Evolutionary conservation across 2,888 invertebrate genomes (phyloP).

Genomic region (Apamea crenata): DNA sequence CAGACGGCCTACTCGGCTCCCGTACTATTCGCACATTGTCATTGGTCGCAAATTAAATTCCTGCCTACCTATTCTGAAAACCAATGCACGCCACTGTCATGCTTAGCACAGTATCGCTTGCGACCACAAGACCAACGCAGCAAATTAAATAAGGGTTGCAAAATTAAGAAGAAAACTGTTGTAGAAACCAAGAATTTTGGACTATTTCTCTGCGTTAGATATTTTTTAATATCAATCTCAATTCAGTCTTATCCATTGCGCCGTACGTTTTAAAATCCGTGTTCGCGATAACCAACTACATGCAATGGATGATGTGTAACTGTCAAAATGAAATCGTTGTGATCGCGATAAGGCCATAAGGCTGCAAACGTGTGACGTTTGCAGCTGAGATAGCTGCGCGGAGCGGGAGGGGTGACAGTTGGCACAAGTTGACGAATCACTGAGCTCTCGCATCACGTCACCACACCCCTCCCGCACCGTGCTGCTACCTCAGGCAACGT

Average conservation of each 20-base stretch:
- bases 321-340: background rate
- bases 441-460: too few species aligned
- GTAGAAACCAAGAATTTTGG: background rate
- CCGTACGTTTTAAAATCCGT: background rate
- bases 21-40: too few species aligned
- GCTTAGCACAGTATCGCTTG: background rate
- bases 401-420: too few species aligned
- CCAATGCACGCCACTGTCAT: too few species aligned
- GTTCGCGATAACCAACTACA: background rate
- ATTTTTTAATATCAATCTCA: background rate
- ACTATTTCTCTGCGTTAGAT: background rate
- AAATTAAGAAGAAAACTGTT: slow-evolving; percentile 18
- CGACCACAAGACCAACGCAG: too few species aligned
- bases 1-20: too few species aligned
- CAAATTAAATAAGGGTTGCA: slow-evolving; percentile 20
- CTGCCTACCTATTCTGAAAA: too few species aligned
- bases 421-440: too few species aligned
- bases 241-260: background rate
- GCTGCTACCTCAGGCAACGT: too few species aligned
- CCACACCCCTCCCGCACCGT: too few species aligned
- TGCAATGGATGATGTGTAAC: background rate
- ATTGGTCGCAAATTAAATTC: too few species aligned
- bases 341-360: background rate
- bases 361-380: background rate
- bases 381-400: too few species aligned